Percentiles rank a stretch among this genome's conserved stretches.
These are phyloP conservation scores for Mimas tiliae DNA, from an alignment of 2,888 invertebrate species.

Conservation along the genomic window DNA sequence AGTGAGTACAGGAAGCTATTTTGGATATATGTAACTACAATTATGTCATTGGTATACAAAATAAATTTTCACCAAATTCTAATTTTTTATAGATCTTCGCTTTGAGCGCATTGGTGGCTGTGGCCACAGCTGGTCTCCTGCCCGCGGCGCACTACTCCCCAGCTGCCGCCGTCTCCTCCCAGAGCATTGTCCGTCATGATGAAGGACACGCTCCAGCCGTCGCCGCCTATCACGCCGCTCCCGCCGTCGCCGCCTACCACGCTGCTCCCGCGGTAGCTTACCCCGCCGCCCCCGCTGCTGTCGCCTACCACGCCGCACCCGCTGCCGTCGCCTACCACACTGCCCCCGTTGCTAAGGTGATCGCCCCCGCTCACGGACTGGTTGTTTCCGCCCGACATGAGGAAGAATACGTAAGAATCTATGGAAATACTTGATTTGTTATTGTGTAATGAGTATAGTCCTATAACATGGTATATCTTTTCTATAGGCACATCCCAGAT, in stretches of 20 bases:
- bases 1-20: constrained; percentile 48
- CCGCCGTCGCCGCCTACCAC: constrained; percentile 28
- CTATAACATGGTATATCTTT: not conserved
- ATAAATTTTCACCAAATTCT: too few relatives aligned
- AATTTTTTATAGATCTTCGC: constrained; percentile 12
- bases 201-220: constrained; percentile 48
- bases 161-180: constrained; percentile 70
- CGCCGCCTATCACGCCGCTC: constrained; percentile 32
- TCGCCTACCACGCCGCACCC: not conserved
- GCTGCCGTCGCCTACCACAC: too few relatives aligned
- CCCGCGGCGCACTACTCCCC: constrained; percentile 68
- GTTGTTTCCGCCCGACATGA: constrained; percentile 52
- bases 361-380: constrained; percentile 49
- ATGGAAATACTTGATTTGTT: too few relatives aligned
- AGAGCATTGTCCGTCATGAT: constrained; percentile 72
- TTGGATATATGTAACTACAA: too few relatives aligned
- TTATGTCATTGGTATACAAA: too few relatives aligned
- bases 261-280: constrained; percentile 20
- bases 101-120: too few relatives aligned
- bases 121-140: constrained; percentile 66
- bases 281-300: constrained; percentile 22
- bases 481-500: constrained; percentile 28
- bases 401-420: constrained; percentile 62
- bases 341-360: constrained; percentile 51
- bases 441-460: too few relatives aligned